phyloP scores from a whole-genome alignment of 2,888 invertebrate genomes.

The Agrypnus murinus region DNA sequence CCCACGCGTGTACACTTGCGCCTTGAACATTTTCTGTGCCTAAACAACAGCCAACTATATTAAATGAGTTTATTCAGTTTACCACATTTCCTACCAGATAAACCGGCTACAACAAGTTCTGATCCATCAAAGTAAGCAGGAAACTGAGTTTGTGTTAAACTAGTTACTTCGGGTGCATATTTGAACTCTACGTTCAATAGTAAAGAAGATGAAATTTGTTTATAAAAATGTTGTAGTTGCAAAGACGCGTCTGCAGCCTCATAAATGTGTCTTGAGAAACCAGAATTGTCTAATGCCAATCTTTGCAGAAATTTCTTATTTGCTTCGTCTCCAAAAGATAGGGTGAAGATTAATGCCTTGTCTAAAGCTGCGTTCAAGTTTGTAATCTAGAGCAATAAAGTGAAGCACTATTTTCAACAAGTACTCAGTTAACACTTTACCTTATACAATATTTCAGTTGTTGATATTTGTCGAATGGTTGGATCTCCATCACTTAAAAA shows the following conservation, averaged over 20 bases:
- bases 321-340: conserved; percentile 82
- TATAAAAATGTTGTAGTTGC: conserved; percentile 80
- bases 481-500: conserved; percentile 81
- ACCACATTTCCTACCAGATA: conserved; percentile 58
- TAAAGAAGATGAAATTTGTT: conserved; percentile 80
- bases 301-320: conserved; percentile 80
- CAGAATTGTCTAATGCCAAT: conserved; percentile 78
- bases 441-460: conserved; percentile 73
- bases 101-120: conserved; percentile 79
- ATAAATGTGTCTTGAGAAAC: conserved; percentile 82
- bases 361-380: conserved; percentile 72
- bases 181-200: conserved; percentile 79
- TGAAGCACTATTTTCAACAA: too few species aligned
- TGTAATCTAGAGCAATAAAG: conserved; percentile 59
- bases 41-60: not conserved
- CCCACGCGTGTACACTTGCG: not conserved
- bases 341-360: conserved; percentile 74
- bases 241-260: conserved; percentile 80
- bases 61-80: not conserved
- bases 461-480: conserved; percentile 75
- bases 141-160: conserved; percentile 75
- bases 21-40: not conserved
- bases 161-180: conserved; percentile 76
- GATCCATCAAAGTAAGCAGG: conserved; percentile 78
- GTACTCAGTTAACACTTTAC: conserved; percentile 62